Evolutionary conservation across 2,888 invertebrate species (phyloP).

Genomic region (Ophioninae sp.): DNA sequence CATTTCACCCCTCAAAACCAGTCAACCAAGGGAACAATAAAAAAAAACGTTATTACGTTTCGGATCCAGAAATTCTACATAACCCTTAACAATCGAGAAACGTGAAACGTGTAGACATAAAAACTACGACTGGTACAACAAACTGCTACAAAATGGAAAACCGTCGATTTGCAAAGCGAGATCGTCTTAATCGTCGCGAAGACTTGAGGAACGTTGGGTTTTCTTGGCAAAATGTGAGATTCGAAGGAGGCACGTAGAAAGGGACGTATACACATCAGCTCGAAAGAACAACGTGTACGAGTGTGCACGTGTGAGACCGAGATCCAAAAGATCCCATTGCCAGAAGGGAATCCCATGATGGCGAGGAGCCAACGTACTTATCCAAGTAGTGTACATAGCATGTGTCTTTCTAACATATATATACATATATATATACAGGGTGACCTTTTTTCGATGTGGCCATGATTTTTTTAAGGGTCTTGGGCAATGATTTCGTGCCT

Average conservation of each 20-base stretch:
- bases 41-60: too few relatives aligned
- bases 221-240: slow-evolving; percentile 54
- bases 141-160: not conserved
- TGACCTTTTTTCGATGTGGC: too few relatives aligned
- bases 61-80: too few relatives aligned
- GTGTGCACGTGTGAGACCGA: slow-evolving; percentile 17
- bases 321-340: slow-evolving; percentile 58
- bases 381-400: slow-evolving; percentile 59
- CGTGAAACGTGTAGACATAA: too few relatives aligned
- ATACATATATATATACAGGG: too few relatives aligned
- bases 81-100: too few relatives aligned
- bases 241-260: slow-evolving; percentile 5
- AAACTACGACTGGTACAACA: too few relatives aligned
- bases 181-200: slow-evolving; percentile 11
- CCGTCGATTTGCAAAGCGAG: slow-evolving; percentile 22
- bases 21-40: too few relatives aligned
- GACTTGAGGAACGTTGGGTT: slow-evolving; percentile 52
- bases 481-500: too few relatives aligned
- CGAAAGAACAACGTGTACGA: not conserved
- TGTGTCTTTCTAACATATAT: slow-evolving; percentile 16
- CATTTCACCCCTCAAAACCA: too few relatives aligned
- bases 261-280: too few relatives aligned
- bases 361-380: slow-evolving; percentile 60
- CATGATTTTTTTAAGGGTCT: too few relatives aligned
- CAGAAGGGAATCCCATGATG: slow-evolving; percentile 60